Percentiles rank a stretch among this genome's conserved stretches.
Evolutionary conservation across 2,113 vertebrate genomes (phyloP).

Genomic region (Phocoena sinus): DNA sequence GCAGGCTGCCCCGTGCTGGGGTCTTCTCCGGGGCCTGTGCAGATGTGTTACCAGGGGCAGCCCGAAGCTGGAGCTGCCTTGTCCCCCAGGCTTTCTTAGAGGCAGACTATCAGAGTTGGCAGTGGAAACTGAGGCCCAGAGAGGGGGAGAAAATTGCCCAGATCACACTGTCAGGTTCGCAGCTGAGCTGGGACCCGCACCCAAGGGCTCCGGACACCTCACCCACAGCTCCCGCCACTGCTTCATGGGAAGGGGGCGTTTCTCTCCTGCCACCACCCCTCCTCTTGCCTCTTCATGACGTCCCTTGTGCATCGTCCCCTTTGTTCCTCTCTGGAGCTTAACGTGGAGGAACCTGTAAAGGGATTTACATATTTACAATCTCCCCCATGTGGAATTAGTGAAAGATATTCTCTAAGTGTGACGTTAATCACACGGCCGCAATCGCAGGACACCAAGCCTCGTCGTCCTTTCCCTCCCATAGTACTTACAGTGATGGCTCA

Average conservation of each 20-base stretch:
- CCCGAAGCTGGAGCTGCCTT: neutral
- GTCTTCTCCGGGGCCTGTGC: rapidly evolving
- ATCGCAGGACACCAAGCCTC: rapidly evolving
- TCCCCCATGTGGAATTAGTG: neutral
- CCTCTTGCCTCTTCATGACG: rapidly evolving
- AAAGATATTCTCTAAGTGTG: no score
- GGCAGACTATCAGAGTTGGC: neutral
- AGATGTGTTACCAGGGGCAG: rapidly evolving
- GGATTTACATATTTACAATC: neutral
- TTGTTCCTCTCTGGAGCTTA: neutral
- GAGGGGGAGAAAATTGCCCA: neutral
- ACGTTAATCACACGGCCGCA: rapidly evolving
- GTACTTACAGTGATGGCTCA: rapidly evolving
- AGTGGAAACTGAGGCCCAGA: neutral
- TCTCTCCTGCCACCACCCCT: rapidly evolving
- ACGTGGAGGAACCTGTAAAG: neutral
- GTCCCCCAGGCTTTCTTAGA: neutral
- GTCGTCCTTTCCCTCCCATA: neutral
- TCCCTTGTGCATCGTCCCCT: rapidly evolving
- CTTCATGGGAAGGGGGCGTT: rapidly evolving
- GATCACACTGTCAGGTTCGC: rapidly evolving
- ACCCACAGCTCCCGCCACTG: rapidly evolving
- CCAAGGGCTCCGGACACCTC: neutral
- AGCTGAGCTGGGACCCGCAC: neutral
- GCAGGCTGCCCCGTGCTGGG: neutral